Percentiles rank a stretch among this genome's conserved stretches.
phyloP scores from a whole-genome alignment of 2,888 invertebrate genomes.

The Diarsia rubi region DNA sequence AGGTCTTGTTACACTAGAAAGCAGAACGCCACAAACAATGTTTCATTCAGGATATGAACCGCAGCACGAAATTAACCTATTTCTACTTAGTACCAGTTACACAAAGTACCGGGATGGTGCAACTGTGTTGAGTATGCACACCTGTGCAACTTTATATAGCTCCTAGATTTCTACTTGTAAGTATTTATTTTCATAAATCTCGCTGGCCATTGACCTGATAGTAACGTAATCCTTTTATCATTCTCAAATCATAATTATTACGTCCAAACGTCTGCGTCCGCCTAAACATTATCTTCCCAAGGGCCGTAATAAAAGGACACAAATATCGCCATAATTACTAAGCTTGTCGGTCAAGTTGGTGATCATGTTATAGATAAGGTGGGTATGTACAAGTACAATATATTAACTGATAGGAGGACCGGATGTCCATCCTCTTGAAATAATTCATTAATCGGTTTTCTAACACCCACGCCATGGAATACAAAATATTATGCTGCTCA shows the following conservation, averaged over 20 bases:
- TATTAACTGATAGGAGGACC: slow-evolving; percentile 15
- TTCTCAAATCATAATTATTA: slow-evolving; percentile 3
- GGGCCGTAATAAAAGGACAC: slow-evolving; percentile 9
- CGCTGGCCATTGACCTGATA: neutral
- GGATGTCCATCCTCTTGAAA: slow-evolving; percentile 8
- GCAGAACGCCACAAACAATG: neutral
- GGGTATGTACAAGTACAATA: slow-evolving; percentile 3
- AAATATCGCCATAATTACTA: slow-evolving; percentile 12
- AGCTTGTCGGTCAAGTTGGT: slow-evolving; percentile 10
- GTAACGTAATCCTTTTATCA: slow-evolving; percentile 10
- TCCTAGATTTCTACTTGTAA: neutral
- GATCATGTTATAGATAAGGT: neutral
- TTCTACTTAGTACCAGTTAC: neutral
- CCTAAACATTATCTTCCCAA: neutral
- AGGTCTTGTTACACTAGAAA: neutral
- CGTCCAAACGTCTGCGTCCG: neutral
- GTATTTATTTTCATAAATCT: neutral
- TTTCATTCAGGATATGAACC: slow-evolving; percentile 1
- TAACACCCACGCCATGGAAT: neutral
- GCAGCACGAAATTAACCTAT: neutral
- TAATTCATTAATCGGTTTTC: neutral
- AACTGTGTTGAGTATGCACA: neutral
- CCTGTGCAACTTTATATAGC: neutral
- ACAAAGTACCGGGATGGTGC: neutral
- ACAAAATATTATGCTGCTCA: neutral